Percentiles rank a stretch among this genome's conserved stretches.
phyloP scores from a whole-genome alignment of 1,140 invertebrate genomes.

The Hycleus cichorii region DNA sequence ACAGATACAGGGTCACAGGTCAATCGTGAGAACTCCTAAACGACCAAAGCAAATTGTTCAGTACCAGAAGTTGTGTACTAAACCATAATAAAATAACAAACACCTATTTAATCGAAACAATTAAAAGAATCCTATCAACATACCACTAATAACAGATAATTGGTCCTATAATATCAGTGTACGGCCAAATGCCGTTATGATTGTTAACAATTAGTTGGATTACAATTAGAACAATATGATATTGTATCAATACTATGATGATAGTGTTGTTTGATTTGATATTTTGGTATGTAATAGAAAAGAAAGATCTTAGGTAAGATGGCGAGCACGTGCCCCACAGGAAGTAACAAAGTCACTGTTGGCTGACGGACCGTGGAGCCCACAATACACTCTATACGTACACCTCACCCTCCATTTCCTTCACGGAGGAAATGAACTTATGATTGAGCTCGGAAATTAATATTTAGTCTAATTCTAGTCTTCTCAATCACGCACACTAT shows the following conservation, averaged over 20 bases:
- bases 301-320: slow-evolving; percentile 24
- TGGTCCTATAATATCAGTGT: no score
- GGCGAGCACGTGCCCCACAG: slow-evolving; percentile 39
- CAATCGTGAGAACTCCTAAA: slow-evolving; percentile 28
- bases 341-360: slow-evolving; percentile 37
- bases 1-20: slow-evolving; percentile 23
- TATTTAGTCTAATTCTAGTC: slow-evolving; percentile 3
- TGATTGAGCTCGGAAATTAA: slow-evolving; percentile 35
- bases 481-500: no score
- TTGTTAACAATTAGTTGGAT: no score
- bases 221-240: no score
- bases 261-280: no score
- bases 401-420: slow-evolving; percentile 33
- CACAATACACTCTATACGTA: slow-evolving; percentile 19
- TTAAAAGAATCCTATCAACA: no score
- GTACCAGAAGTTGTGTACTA: slow-evolving; percentile 16
- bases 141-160: no score
- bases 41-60: slow-evolving; percentile 25
- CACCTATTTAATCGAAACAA: no score
- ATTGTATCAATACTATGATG: no score
- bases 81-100: no score
- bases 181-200: no score
- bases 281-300: no score
- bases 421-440: slow-evolving; percentile 34
- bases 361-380: slow-evolving; percentile 35